Conservation (phyloP, 2,888 invertebrate genomes). For the Strigamia transsilvanica region DNA sequence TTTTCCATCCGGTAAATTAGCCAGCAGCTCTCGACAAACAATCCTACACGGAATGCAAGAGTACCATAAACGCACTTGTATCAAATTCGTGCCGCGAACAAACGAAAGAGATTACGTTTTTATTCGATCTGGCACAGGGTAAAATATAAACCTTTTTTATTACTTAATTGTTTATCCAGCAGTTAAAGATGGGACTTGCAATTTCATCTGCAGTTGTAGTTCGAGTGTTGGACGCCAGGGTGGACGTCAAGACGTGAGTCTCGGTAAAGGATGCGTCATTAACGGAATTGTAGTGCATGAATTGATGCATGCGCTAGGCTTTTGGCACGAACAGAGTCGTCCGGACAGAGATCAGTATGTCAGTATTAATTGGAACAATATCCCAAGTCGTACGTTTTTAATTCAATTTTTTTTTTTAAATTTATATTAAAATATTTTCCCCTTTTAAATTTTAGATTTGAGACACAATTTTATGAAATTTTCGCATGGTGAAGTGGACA, state of each 20-base stretch:
- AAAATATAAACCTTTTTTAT: conserved; percentile 1
- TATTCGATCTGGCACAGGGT: conserved; percentile 51
- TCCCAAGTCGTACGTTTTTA: conserved; percentile 56
- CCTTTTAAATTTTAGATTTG: conserved; percentile 59
- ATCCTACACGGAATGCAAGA: conserved; percentile 61
- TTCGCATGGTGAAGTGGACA: conserved; percentile 60
- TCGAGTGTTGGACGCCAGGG: conserved; percentile 59
- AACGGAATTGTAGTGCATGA: conserved; percentile 65
- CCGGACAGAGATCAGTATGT: conserved; percentile 66
- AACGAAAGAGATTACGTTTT: conserved; percentile 60
- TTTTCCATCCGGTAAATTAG: conserved; percentile 16
- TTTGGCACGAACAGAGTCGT: conserved; percentile 67
- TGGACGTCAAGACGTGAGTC: neutral
- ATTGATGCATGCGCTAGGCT: conserved; percentile 66
- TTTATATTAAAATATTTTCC: neutral
- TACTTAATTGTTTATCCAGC: neutral
- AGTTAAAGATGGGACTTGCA: neutral
- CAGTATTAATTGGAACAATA: conserved; percentile 64
- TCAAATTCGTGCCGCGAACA: conserved; percentile 61
- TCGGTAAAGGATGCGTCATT: neutral
- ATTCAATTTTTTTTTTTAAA: neutral
- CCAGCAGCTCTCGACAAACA: neutral
- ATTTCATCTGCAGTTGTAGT: conserved; percentile 61
- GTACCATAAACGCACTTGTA: conserved; percentile 64
- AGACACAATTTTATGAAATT: conserved; percentile 63